Conservation (phyloP, 2,888 invertebrate genomes). For the Melanostoma scalare region DNA sequence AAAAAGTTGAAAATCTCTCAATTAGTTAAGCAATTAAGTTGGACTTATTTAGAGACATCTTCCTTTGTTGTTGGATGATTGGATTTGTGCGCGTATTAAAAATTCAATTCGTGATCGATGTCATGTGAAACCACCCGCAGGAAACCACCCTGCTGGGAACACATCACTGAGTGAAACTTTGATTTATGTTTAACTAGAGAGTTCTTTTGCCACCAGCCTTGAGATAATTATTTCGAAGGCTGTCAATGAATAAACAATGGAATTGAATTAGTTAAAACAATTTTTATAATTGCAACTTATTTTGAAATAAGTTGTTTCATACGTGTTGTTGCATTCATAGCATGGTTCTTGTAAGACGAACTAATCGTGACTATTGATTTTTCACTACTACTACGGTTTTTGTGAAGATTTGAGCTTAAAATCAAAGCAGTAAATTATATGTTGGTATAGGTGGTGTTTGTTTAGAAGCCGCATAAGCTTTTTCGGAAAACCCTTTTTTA, state of each 20-base stretch:
- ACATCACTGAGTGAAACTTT: conserved; percentile 66
- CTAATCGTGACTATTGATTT: too few relatives aligned
- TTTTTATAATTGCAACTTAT: too few relatives aligned
- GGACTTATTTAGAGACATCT: conserved; percentile 74
- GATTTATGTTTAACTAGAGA: conserved; percentile 60
- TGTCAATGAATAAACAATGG: conserved; percentile 5
- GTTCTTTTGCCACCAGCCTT: conserved; percentile 41
- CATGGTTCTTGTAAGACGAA: too few relatives aligned
- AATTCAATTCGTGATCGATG: conserved; percentile 72
- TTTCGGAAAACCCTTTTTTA: too few relatives aligned
- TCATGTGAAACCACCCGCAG: conserved; percentile 70
- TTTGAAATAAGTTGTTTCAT: too few relatives aligned
- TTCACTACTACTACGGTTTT: too few relatives aligned
- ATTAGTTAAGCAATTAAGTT: conserved; percentile 82
- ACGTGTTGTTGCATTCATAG: too few relatives aligned
- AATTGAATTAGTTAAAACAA: too few relatives aligned
- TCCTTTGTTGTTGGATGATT: conserved; percentile 44
- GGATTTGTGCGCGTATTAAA: conserved; percentile 36
- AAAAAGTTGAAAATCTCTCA: conserved; percentile 80
- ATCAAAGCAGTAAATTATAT: too few relatives aligned
- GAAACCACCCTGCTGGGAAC: conserved; percentile 64
- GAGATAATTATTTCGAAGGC: conserved; percentile 35
- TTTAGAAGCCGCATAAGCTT: too few relatives aligned
- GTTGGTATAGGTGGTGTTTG: too few relatives aligned
- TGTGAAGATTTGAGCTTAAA: too few relatives aligned